Conservation (phyloP, 2,113 vertebrate species). For the Ariopsis seemanni region DNA sequence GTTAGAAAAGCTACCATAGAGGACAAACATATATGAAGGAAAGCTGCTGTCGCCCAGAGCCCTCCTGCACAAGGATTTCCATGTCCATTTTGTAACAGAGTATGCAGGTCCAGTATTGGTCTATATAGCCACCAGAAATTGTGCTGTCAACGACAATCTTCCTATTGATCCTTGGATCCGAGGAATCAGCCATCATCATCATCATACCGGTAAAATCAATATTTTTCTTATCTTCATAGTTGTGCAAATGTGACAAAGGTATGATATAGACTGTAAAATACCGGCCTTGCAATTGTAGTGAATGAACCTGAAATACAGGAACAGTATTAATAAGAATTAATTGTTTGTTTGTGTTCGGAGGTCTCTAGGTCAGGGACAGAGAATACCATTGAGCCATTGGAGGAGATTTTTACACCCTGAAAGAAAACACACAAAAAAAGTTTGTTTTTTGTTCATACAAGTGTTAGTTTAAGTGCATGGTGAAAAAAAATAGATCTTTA, state of each 20-base stretch:
- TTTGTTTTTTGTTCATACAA: neutral
- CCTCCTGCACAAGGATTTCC: too few relatives aligned
- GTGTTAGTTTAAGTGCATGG: neutral
- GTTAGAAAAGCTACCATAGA: too few relatives aligned
- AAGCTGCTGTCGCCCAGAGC: too few relatives aligned
- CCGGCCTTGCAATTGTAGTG: neutral
- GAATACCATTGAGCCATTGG: neutral
- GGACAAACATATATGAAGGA: too few relatives aligned
- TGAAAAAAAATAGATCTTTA: neutral
- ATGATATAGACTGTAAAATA: neutral
- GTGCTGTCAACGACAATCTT: too few relatives aligned
- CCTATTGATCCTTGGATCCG: too few relatives aligned
- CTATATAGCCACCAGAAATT: too few relatives aligned
- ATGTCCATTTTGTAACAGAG: too few relatives aligned
- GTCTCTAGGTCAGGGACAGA: neutral
- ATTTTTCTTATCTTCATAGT: neutral
- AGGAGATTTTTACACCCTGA: neutral
- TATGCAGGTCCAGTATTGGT: too few relatives aligned
- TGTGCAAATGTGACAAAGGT: neutral
- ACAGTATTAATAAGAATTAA: neutral
- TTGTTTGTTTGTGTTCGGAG: neutral
- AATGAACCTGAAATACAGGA: neutral
- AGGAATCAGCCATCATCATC: too few relatives aligned
- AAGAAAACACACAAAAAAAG: neutral
- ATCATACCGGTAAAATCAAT: too few relatives aligned